phyloP scores from a whole-genome alignment of 2,888 invertebrate species.

The Drosophila acutilabella region DNA sequence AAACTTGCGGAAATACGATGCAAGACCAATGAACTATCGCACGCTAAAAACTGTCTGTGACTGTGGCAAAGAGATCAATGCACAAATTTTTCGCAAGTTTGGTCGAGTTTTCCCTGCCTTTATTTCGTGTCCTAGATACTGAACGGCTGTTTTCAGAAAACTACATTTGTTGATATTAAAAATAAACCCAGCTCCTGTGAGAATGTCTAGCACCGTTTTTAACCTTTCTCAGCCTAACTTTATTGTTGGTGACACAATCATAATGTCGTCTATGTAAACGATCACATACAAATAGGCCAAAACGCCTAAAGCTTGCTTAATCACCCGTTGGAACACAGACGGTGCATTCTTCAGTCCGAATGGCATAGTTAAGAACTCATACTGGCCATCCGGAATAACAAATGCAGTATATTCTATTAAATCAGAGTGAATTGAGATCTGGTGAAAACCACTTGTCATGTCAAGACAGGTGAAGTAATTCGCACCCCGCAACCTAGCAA shows the following conservation, averaged over 20 bases:
- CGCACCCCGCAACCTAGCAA: too few species aligned
- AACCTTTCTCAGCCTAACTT: background rate
- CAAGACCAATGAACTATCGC: constrained; percentile 12
- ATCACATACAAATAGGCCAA: too few species aligned
- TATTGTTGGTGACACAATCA: background rate
- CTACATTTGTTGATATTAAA: constrained; percentile 2
- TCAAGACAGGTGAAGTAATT: too few species aligned
- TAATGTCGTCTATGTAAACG: background rate
- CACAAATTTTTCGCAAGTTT: constrained; percentile 15
- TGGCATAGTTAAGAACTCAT: too few species aligned
- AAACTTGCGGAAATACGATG: constrained; percentile 14
- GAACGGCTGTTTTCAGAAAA: constrained; percentile 3
- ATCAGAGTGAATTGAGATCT: too few species aligned
- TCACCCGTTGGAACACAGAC: too few species aligned
- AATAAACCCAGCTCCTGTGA: background rate
- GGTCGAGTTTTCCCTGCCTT: background rate
- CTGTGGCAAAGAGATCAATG: constrained; percentile 13
- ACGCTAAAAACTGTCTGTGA: constrained; percentile 2
- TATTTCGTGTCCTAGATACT: background rate
- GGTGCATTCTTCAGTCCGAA: too few species aligned
- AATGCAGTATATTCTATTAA: too few species aligned
- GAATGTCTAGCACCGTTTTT: background rate
- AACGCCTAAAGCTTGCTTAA: too few species aligned
- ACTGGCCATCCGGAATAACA: too few species aligned
- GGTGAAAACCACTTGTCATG: too few species aligned